Conservation (phyloP, 2,888 invertebrate species). For the Autographa gamma region DNA sequence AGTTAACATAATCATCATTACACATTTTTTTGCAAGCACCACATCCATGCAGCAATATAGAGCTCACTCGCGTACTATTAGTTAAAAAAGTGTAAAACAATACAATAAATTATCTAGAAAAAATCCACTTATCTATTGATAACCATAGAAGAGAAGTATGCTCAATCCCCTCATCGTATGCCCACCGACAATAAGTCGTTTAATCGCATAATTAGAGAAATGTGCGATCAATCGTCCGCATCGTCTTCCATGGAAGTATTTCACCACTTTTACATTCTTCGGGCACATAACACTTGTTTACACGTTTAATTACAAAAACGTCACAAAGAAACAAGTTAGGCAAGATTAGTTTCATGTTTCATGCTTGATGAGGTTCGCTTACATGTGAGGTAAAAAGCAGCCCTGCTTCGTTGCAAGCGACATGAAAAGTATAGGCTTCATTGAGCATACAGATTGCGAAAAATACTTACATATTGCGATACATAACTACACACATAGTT, state of each 20-base stretch:
- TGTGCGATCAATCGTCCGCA: slow-evolving; percentile 35
- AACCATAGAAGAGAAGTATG: neutral
- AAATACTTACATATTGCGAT: neutral
- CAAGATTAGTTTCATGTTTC: slow-evolving; percentile 4
- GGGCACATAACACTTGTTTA: slow-evolving; percentile 10
- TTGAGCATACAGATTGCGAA: neutral
- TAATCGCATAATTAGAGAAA: slow-evolving; percentile 35
- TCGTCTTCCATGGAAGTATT: slow-evolving; percentile 42
- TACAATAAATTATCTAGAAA: too few species aligned
- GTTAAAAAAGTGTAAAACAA: too few species aligned
- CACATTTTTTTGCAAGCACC: too few species aligned
- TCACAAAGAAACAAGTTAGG: neutral
- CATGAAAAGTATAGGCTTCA: neutral
- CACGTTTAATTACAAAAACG: neutral
- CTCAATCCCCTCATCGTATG: neutral
- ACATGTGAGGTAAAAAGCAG: neutral
- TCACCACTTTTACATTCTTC: slow-evolving; percentile 51
- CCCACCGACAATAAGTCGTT: slow-evolving; percentile 9
- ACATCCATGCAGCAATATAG: too few species aligned
- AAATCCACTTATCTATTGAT: neutral
- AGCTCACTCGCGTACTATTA: too few species aligned
- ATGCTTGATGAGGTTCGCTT: slow-evolving; percentile 3
- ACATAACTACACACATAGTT: too few species aligned
- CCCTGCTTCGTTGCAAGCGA: slow-evolving; percentile 1
- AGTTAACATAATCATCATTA: too few species aligned